Conservation (phyloP, 2,888 invertebrate species). For the Cryptosula pallasiana region DNA sequence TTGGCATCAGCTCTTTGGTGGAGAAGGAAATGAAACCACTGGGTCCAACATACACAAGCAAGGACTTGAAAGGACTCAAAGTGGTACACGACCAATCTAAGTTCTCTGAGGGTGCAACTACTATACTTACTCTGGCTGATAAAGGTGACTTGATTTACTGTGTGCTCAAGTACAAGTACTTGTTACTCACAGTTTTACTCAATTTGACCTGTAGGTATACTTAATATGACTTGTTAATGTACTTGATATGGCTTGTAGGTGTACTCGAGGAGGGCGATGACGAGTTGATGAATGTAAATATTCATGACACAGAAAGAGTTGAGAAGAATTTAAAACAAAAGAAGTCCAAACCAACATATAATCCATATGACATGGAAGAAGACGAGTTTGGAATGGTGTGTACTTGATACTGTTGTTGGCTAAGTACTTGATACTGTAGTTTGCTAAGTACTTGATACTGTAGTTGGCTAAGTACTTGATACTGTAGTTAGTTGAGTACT, state of each 20-base stretch:
- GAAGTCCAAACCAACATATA: conserved; percentile 68
- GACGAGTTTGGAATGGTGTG: conserved; percentile 58
- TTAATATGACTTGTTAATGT: too few species aligned
- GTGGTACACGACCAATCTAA: conserved; percentile 72
- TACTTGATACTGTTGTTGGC: background rate
- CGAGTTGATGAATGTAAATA: conserved; percentile 69
- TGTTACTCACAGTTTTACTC: too few species aligned
- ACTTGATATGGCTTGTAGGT: too few species aligned
- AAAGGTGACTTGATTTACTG: too few species aligned
- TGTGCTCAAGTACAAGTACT: too few species aligned
- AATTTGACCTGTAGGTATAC: too few species aligned
- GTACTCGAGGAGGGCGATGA: conserved; percentile 79
- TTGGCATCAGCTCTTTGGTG: conserved; percentile 81
- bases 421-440: too few species aligned
- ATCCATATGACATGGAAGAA: conserved; percentile 71
- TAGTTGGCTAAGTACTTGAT: too few species aligned
- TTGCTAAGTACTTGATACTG: too few species aligned
- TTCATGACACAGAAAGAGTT: conserved; percentile 53
- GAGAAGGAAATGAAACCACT: conserved; percentile 65
- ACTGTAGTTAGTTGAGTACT: too few species aligned
- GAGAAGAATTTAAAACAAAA: conserved; percentile 72
- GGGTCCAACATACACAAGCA: conserved; percentile 62
- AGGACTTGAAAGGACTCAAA: conserved; percentile 72
- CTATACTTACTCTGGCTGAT: conserved; percentile 90
- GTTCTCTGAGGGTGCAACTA: conserved; percentile 72